Percentiles rank a stretch among this genome's conserved stretches.
phyloP scores from a whole-genome alignment of 2,888 invertebrate genomes.

The Erebia ligea region DNA sequence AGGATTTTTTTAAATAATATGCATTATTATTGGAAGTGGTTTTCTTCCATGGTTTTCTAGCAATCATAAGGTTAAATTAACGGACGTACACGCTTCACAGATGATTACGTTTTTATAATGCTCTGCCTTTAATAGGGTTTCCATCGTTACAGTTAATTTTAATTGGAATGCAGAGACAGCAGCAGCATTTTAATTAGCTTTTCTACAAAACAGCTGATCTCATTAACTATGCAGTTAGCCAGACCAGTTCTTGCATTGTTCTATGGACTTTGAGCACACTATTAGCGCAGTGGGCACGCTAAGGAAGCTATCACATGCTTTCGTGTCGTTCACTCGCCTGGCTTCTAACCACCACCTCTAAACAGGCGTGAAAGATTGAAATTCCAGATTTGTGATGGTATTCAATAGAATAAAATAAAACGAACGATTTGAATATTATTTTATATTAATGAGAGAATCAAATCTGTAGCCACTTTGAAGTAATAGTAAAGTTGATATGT shows the following conservation, averaged over 20 bases:
- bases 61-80: conserved; percentile 15
- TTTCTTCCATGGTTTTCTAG: conserved; percentile 9
- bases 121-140: conserved; percentile 22
- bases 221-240: conserved; percentile 60
- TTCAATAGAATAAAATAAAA: conserved; percentile 47
- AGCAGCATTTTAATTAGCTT: conserved; percentile 42
- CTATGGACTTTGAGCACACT: conserved; percentile 24
- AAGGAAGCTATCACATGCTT: conserved; percentile 53
- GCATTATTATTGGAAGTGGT: background rate
- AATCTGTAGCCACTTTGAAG: background rate
- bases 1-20: background rate
- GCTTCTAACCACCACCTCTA: conserved; percentile 55
- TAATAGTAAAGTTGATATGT: no score
- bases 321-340: conserved; percentile 61
- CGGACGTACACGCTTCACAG: conserved; percentile 29
- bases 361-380: conserved; percentile 69
- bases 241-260: conserved; percentile 56
- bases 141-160: conserved; percentile 23
- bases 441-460: conserved; percentile 18
- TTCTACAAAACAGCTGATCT: conserved; percentile 67
- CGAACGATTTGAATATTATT: conserved; percentile 28
- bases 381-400: conserved; percentile 61
- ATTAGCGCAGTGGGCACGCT: conserved; percentile 44
- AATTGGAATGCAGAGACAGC: conserved; percentile 23
- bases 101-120: conserved; percentile 20